Evolutionary conservation across 2,797 vertebrate species (phyloP).

Genomic region (Melanogrammus aeglefinus): DNA sequence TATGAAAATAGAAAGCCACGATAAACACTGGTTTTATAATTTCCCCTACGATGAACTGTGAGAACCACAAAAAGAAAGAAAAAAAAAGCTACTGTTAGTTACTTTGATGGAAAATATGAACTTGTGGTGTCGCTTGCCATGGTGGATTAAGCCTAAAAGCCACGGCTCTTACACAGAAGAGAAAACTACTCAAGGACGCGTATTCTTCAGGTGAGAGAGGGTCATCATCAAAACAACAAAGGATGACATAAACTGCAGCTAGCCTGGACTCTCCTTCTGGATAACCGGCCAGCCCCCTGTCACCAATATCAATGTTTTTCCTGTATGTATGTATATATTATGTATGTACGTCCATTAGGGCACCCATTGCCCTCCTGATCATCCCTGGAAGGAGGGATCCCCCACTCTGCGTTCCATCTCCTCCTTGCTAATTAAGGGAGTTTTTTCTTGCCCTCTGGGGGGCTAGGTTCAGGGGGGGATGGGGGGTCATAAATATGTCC

Average conservation of each 20-base stretch:
- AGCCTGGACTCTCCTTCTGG: too few species aligned
- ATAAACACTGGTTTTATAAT: neutral
- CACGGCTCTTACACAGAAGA: neutral
- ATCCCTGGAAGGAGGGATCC: too few species aligned
- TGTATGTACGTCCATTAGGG: too few species aligned
- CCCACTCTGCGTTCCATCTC: too few species aligned
- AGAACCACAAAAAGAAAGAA: neutral
- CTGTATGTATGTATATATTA: too few species aligned
- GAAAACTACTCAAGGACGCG: neutral
- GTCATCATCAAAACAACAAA: neutral
- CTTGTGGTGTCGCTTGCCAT: neutral
- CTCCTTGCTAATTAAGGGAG: too few species aligned
- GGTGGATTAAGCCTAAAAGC: neutral
- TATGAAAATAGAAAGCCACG: neutral
- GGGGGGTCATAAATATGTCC: too few species aligned
- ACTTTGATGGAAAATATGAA: conserved; percentile 2
- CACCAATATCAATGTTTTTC: too few species aligned
- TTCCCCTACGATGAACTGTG: neutral
- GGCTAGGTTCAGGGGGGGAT: too few species aligned
- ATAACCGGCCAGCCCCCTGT: too few species aligned
- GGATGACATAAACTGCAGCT: neutral
- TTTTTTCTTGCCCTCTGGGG: too few species aligned
- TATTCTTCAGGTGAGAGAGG: neutral
- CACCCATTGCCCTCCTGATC: too few species aligned
- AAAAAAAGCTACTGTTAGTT: neutral